Percentiles rank a stretch among this genome's conserved stretches.
phyloP scores from a whole-genome alignment of 2,888 invertebrate genomes.

The Scaptomyza flava region DNA sequence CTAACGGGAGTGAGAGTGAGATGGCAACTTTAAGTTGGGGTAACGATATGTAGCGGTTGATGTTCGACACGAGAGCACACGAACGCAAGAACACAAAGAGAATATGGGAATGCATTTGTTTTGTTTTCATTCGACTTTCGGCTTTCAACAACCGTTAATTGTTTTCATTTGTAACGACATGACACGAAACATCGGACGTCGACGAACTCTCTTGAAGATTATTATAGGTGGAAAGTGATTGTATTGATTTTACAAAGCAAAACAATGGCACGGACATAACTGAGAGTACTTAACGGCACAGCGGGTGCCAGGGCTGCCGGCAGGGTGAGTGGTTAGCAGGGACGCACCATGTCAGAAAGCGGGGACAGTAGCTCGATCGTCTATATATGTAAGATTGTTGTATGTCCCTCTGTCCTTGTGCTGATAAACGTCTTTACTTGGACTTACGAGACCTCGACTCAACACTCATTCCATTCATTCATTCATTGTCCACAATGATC shows the following conservation, averaged over 20 bases:
- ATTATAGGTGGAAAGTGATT: constrained; percentile 71
- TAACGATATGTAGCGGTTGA: background rate
- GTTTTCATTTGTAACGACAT: constrained; percentile 73
- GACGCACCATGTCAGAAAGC: background rate
- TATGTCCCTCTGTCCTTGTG: background rate
- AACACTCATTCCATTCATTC: constrained; percentile 6
- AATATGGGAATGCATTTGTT: constrained; percentile 52
- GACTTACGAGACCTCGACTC: constrained; percentile 19
- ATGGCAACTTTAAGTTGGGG: background rate
- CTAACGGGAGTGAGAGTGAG: background rate
- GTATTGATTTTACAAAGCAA: constrained; percentile 59
- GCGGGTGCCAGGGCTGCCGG: constrained; percentile 31
- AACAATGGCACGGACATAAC: constrained; percentile 58
- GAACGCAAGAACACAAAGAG: background rate
- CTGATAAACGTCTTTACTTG: constrained; percentile 33
- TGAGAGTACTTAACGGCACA: constrained; percentile 73
- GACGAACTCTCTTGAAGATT: constrained; percentile 50
- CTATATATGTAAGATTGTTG: constrained; percentile 4
- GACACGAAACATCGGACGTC: constrained; percentile 39
- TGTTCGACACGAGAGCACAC: constrained; percentile 12
- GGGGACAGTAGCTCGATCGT: constrained; percentile 19
- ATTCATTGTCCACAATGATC: constrained; percentile 39
- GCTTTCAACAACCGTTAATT: constrained; percentile 68
- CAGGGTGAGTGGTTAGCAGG: background rate
- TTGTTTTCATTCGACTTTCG: constrained; percentile 63